A percentile compares a stretch with the other conserved stretches of the same genome.
phyloP scores from a whole-genome alignment of 2,797 vertebrate genomes.

The Pantherophis alleghaniensis region DNA sequence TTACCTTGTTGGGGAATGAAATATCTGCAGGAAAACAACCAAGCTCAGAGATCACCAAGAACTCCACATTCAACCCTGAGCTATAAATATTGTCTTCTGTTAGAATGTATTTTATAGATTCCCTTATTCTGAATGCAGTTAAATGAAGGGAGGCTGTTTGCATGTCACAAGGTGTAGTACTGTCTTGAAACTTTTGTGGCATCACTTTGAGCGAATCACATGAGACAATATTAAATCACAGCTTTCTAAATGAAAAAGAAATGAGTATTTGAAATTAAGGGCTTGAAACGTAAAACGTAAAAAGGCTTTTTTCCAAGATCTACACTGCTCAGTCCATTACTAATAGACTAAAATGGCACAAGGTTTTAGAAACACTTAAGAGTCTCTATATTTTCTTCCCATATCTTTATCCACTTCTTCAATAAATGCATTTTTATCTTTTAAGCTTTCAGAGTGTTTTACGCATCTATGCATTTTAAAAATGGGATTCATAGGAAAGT shows the following conservation, averaged over 20 bases:
- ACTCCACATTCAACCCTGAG: neutral
- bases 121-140: neutral
- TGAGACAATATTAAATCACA: neutral
- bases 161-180: neutral
- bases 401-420: neutral
- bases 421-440: conserved; percentile 14
- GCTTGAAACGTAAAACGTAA: neutral
- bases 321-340: neutral
- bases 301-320: neutral
- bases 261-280: neutral
- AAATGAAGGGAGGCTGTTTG: neutral
- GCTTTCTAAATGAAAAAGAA: neutral
- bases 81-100: neutral
- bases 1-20: neutral
- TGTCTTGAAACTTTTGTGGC: neutral
- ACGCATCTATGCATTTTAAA: conserved; percentile 31
- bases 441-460: neutral
- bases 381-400: neutral
- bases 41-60: neutral
- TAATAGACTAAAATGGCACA: neutral
- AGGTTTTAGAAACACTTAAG: neutral
- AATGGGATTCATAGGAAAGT: neutral
- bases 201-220: neutral
- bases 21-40: neutral
- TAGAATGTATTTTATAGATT: neutral